Percentiles rank a stretch among this genome's conserved stretches.
Conservation (phyloP, 2,797 vertebrate species). For the Vespertilio murinus region DNA sequence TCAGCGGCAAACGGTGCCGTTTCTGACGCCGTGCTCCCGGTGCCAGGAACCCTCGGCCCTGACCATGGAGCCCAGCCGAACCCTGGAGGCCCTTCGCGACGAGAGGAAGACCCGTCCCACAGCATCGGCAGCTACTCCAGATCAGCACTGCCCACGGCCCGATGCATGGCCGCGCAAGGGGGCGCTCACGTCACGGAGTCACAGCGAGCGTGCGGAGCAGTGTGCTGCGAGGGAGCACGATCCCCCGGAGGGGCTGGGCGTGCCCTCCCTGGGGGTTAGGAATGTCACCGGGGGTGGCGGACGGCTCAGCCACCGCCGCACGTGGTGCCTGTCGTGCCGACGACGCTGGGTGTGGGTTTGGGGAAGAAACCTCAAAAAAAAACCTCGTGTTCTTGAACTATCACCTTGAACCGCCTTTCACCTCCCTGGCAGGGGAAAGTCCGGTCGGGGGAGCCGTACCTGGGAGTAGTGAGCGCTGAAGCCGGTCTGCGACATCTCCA, state of each 20-base stretch:
- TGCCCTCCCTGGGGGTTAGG: background rate
- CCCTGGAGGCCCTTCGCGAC: background rate
- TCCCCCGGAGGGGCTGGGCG: background rate
- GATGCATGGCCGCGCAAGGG: background rate
- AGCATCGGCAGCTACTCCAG: background rate
- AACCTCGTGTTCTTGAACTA: background rate
- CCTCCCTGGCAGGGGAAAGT: background rate
- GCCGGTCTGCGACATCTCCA: slow-evolving; percentile 98
- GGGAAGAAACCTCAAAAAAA: background rate
- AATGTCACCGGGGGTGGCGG: background rate
- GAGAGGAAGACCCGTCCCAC: background rate
- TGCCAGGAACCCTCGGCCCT: background rate
- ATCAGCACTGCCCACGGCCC: background rate
- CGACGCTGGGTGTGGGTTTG: background rate
- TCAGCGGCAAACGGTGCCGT: background rate
- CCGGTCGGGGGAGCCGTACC: slow-evolving; percentile 82
- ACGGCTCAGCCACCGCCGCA: background rate
- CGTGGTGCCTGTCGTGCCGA: background rate
- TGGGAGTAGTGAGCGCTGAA: slow-evolving; percentile 94
- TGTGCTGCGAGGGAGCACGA: background rate
- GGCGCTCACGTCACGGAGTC: background rate
- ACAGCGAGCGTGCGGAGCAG: background rate
- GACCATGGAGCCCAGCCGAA: background rate
- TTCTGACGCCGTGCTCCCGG: background rate
- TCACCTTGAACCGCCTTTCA: background rate